Evolutionary conservation across 2,113 vertebrate genomes (phyloP).

Genomic region (Coptodon bakossiorum): DNA sequence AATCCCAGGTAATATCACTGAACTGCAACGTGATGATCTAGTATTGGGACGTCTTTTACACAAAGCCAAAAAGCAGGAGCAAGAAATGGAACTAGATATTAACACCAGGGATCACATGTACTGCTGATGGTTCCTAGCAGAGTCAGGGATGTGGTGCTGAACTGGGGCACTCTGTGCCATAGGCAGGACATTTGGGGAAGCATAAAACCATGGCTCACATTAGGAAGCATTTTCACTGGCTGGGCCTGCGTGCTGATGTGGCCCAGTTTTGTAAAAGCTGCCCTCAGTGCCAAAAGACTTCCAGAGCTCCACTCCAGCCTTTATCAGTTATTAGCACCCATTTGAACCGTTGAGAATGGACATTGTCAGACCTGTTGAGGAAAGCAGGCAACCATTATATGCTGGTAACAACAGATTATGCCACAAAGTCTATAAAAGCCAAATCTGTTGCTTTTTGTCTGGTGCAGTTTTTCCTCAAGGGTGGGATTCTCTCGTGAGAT

Average conservation of each 20-base stretch:
- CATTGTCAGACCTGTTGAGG: neutral
- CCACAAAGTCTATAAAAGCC: neutral
- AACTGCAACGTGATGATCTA: neutral
- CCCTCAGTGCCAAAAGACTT: neutral
- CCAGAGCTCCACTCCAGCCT: neutral
- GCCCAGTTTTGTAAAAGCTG: neutral
- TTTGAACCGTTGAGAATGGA: neutral
- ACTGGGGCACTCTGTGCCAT: neutral
- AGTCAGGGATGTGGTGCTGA: neutral
- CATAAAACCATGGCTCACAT: neutral
- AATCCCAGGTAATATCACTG: neutral
- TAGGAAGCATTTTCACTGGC: neutral
- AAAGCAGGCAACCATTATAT: neutral
- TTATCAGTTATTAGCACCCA: neutral
- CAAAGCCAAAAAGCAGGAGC: rapidly evolving
- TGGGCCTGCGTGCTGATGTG: neutral
- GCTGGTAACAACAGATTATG: neutral
- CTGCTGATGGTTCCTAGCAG: rapidly evolving
- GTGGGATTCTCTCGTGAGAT: neutral
- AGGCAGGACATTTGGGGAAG: neutral
- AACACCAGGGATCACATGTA: neutral
- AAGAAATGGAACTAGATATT: neutral
- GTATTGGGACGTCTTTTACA: neutral
- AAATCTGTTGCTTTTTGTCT: neutral
- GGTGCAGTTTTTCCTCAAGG: neutral